These are phyloP conservation scores for Ephialtes manifestator DNA, from an alignment of 2,888 invertebrate genomes.

Conservation along the genomic window DNA sequence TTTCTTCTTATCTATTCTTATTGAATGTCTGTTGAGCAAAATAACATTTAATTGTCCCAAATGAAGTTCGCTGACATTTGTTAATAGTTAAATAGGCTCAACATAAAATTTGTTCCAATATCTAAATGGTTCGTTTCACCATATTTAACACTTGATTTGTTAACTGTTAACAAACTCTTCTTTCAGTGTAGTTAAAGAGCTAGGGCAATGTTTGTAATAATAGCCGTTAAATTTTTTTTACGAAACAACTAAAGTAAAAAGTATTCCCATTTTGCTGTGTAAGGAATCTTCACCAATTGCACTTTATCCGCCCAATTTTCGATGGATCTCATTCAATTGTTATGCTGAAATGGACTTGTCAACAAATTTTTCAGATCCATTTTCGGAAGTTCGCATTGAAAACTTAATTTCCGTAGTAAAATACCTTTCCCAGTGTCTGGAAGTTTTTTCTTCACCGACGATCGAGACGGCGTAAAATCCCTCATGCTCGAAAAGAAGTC, in stretches of 20 bases:
- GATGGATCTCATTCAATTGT: not conserved
- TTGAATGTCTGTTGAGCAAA: too few relatives aligned
- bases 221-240: not conserved
- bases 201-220: too few relatives aligned
- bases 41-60: too few relatives aligned
- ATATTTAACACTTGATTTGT: too few relatives aligned
- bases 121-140: too few relatives aligned
- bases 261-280: not conserved
- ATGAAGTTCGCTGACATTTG: too few relatives aligned
- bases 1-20: too few relatives aligned
- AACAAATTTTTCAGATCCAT: not conserved
- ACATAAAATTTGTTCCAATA: too few relatives aligned
- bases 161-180: too few relatives aligned
- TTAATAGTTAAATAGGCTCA: too few relatives aligned
- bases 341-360: not conserved
- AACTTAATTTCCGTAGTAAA: conserved; percentile 27
- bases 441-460: conserved; percentile 11
- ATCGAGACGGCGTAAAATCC: conserved; percentile 14
- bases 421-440: conserved; percentile 7
- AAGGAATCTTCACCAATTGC: too few relatives aligned
- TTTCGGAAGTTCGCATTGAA: not conserved
- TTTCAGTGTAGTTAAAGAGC: too few relatives aligned
- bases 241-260: not conserved
- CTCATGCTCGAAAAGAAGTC: conserved; percentile 15
- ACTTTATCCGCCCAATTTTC: not conserved